Conservation (phyloP, 2,797 vertebrate species). For the Argentina silus region DNA sequence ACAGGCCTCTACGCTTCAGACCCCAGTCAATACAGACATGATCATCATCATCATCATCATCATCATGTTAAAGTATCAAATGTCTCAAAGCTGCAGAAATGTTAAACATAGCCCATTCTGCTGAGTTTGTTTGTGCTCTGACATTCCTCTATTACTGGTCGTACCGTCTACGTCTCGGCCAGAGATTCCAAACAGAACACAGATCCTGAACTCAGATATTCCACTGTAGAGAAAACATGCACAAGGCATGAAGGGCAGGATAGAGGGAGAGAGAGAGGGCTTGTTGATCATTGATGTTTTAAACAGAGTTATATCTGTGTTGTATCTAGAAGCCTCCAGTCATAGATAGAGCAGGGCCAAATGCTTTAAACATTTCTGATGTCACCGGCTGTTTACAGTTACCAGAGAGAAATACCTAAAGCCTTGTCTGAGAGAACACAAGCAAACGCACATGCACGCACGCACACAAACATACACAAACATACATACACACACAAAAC, state of each 20-base stretch:
- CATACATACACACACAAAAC: not conserved
- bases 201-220: not conserved
- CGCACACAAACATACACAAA: not conserved
- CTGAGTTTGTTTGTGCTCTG: constrained; percentile 17
- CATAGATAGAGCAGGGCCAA: not conserved
- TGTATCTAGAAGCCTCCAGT: not conserved
- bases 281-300: constrained; percentile 11
- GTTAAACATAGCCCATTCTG: constrained; percentile 24
- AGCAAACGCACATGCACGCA: constrained; percentile 8
- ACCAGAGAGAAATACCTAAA: constrained; percentile 3
- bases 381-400: constrained; percentile 10
- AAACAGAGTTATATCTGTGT: not conserved
- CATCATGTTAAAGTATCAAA: constrained; percentile 37
- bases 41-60: not conserved
- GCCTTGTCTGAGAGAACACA: not conserved
- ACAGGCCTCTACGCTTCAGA: not conserved
- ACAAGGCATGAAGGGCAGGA: not conserved
- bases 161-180: constrained; percentile 1
- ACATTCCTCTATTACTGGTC: constrained; percentile 22
- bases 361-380: not conserved
- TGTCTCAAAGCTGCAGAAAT: constrained; percentile 32
- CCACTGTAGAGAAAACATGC: not conserved
- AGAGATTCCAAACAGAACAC: constrained; percentile 26
- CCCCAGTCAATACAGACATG: not conserved
- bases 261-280: not conserved